Percentiles rank a stretch among this genome's conserved stretches.
phyloP scores from a whole-genome alignment of 2,888 invertebrate species.

The Amblyjoppa proteus region DNA sequence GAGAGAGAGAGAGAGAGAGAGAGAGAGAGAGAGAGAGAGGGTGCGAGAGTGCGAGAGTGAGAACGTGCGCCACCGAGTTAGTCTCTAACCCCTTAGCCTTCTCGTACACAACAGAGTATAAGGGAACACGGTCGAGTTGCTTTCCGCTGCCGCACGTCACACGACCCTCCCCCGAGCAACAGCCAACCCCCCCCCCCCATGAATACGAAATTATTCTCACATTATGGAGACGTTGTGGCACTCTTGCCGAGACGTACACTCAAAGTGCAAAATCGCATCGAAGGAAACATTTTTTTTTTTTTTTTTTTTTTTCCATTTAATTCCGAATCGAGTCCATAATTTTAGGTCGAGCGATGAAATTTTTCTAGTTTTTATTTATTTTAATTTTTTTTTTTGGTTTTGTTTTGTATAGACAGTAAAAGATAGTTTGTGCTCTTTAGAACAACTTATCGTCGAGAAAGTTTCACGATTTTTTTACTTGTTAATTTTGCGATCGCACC shows the following conservation, averaged over 20 bases:
- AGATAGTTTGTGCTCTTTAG: too few species aligned
- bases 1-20: constrained; percentile 25
- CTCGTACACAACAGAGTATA: constrained; percentile 6
- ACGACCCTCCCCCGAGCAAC: constrained; percentile 30
- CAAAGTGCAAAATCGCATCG: constrained; percentile 20
- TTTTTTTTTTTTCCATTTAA: too few species aligned
- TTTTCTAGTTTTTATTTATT: too few species aligned
- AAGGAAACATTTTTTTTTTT: not conserved
- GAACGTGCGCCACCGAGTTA: constrained; percentile 5
- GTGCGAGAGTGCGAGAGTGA: not conserved
- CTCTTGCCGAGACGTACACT: not conserved
- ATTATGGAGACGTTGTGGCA: constrained; percentile 48
- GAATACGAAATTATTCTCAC: constrained; percentile 64
- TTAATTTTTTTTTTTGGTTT: too few species aligned
- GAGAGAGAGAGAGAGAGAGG: not conserved
- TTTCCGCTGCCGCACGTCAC: constrained; percentile 46
- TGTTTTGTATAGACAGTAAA: too few species aligned
- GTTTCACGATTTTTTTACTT: too few species aligned
- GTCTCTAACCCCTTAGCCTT: constrained; percentile 12
- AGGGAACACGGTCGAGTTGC: constrained; percentile 38
- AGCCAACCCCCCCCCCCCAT: not conserved
- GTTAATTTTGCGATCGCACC: too few species aligned
- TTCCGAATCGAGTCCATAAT: too few species aligned
- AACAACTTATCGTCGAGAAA: too few species aligned
- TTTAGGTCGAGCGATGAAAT: too few species aligned